Evolutionary conservation across 2,797 vertebrate genomes (phyloP).

Genomic region (Liasis olivaceus): DNA sequence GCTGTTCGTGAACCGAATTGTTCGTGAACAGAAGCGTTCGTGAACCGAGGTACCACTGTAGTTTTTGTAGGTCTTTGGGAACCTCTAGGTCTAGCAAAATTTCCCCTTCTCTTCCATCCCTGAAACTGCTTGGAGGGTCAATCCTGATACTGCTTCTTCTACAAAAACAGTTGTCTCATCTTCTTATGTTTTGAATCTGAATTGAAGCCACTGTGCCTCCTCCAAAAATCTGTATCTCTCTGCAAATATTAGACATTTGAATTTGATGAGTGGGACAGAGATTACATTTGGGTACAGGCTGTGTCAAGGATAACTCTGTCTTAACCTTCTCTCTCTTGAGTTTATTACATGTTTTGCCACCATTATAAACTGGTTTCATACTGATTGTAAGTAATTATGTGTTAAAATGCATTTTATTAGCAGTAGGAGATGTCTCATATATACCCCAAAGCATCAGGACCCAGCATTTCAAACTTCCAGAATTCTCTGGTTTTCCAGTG

Average conservation of each 20-base stretch:
- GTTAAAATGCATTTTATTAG: background rate
- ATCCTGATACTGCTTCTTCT: background rate
- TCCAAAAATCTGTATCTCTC: background rate
- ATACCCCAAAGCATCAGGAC: background rate
- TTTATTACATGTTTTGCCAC: background rate
- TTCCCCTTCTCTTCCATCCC: background rate
- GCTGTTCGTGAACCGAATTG: too few relatives aligned
- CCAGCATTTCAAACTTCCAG: background rate
- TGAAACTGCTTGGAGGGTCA: background rate
- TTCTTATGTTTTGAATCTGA: background rate
- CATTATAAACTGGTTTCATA: background rate
- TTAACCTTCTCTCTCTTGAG: background rate
- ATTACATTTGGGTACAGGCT: background rate
- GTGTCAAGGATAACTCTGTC: background rate
- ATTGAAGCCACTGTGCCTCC: background rate
- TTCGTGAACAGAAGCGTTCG: too few relatives aligned
- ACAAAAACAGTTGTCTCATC: background rate
- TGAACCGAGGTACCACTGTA: too few relatives aligned
- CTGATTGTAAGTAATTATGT: background rate
- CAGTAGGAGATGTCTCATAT: background rate
- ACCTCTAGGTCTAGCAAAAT: background rate
- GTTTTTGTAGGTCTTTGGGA: background rate
- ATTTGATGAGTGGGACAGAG: background rate
- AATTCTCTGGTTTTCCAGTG: fast-evolving
- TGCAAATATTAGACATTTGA: background rate